A percentile compares a stretch with the other conserved stretches of the same genome.
These are phyloP conservation scores for Drosophila pandora DNA, from an alignment of 1,140 invertebrate species.

Conservation along the genomic window DNA sequence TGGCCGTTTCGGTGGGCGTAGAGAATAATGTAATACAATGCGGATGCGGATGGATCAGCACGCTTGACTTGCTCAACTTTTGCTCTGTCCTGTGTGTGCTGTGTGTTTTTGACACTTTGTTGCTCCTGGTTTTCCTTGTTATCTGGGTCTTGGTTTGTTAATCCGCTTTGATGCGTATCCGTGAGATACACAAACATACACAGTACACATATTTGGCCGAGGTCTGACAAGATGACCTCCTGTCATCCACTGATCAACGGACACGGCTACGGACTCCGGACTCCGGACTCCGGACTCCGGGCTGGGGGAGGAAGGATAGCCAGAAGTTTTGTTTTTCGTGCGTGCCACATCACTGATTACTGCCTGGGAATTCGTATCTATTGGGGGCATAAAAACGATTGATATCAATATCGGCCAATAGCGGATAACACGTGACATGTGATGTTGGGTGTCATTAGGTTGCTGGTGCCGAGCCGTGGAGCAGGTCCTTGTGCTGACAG, in stretches of 20 bases:
- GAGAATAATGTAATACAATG: slow-evolving; percentile 49
- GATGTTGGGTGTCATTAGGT: slow-evolving; percentile 67
- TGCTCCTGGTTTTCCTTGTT: slow-evolving; percentile 35
- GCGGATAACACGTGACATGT: slow-evolving; percentile 39
- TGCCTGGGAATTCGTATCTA: slow-evolving; percentile 31
- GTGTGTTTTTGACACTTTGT: slow-evolving; percentile 72
- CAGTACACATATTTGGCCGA: neutral
- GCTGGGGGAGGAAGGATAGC: neutral
- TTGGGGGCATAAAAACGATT: slow-evolving; percentile 70
- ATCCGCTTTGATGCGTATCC: slow-evolving; percentile 75
- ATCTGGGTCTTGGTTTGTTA: slow-evolving; percentile 53
- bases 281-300: slow-evolving; percentile 20
- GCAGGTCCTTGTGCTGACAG: slow-evolving; percentile 12
- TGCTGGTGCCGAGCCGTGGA: slow-evolving; percentile 7
- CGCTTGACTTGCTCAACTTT: slow-evolving; percentile 77
- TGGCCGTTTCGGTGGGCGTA: slow-evolving; percentile 42
- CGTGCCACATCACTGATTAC: slow-evolving; percentile 66
- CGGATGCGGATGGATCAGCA: slow-evolving; percentile 72
- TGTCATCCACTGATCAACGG: slow-evolving; percentile 58
- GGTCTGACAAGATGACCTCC: slow-evolving; percentile 47
- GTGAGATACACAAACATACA: slow-evolving; percentile 9
- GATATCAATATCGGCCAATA: slow-evolving; percentile 67
- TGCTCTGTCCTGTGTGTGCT: slow-evolving; percentile 48
- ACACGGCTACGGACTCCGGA: neutral
- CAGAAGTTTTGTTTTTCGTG: slow-evolving; percentile 59